A percentile compares a stretch with the other conserved stretches of the same genome.
Conservation (phyloP, 2,888 invertebrate species). For the Polia nebulosa region DNA sequence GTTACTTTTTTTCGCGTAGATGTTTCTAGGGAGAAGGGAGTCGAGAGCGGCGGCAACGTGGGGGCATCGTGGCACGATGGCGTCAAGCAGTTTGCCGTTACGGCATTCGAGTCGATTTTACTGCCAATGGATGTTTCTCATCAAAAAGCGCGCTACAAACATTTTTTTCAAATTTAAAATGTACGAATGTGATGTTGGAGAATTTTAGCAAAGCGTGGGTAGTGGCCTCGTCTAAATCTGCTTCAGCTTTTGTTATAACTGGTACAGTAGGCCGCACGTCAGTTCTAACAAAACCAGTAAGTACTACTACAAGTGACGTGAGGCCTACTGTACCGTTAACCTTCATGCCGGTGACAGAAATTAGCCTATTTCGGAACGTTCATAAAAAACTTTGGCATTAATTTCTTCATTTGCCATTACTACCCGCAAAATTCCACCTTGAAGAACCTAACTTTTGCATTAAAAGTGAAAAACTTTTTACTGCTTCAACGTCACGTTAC, state of each 20-base stretch:
- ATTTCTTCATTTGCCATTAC: constrained; percentile 21
- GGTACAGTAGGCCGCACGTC: neutral
- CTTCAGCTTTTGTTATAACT: neutral
- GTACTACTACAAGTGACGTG: neutral
- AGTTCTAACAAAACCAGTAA: neutral
- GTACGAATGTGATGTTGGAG: no score
- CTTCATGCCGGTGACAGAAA: neutral
- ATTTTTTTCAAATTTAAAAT: no score
- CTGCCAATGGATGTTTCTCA: no score
- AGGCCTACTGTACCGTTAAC: neutral
- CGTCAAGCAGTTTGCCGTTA: no score
- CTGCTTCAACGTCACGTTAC: neutral
- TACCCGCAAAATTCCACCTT: constrained; percentile 6
- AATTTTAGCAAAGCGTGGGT: neutral
- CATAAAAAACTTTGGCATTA: constrained; percentile 34
- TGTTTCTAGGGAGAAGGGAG: no score
- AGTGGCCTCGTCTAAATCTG: neutral
- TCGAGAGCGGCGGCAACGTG: no score
- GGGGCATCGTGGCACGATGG: no score
- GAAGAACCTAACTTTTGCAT: constrained; percentile 28
- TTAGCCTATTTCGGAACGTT: neutral
- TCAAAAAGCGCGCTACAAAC: no score
- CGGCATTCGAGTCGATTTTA: no score
- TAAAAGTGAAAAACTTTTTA: constrained; percentile 36
- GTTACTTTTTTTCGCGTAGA: no score